phyloP scores from a whole-genome alignment of 2,888 invertebrate genomes.

The Caenorhabditis sp. region DNA sequence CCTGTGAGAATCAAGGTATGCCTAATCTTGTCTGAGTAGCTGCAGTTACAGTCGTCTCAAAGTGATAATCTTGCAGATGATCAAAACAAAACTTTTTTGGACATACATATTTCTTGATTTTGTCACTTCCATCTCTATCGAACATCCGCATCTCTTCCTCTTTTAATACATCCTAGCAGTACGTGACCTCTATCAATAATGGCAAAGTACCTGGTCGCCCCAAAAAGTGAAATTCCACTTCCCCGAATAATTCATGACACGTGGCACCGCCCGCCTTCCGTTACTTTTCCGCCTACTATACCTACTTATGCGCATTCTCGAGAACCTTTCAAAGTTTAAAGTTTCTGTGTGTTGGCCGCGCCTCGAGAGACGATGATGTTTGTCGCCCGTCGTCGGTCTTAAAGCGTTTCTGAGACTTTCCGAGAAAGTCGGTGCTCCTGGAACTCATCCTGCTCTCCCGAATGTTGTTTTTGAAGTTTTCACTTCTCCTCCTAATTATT shows the following conservation, averaged over 20 bases:
- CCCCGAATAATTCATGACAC: conserved; percentile 5
- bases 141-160: background rate
- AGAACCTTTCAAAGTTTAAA: conserved; percentile 6
- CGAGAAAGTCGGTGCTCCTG: background rate
- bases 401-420: background rate
- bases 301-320: background rate
- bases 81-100: too few relatives aligned
- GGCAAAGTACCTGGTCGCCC: conserved; percentile 1
- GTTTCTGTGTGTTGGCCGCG: background rate
- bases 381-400: background rate
- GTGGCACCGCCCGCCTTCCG: conserved; percentile 3
- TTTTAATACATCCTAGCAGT: background rate
- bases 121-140: too few relatives aligned
- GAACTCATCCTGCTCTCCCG: background rate
- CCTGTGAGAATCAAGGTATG: too few relatives aligned
- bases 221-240: too few relatives aligned
- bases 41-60: too few relatives aligned
- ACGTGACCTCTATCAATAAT: conserved; percentile 8
- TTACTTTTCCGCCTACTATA: conserved; percentile 3
- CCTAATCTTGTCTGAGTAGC: too few relatives aligned
- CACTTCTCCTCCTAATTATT: background rate
- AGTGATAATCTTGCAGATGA: too few relatives aligned
- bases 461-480: background rate
- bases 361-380: background rate
- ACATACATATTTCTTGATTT: too few relatives aligned